Evolutionary conservation across 2,888 invertebrate species (phyloP), one percentile per base, ranked within the genome.

Genomic region (Drosophila basisetae): DNA sequence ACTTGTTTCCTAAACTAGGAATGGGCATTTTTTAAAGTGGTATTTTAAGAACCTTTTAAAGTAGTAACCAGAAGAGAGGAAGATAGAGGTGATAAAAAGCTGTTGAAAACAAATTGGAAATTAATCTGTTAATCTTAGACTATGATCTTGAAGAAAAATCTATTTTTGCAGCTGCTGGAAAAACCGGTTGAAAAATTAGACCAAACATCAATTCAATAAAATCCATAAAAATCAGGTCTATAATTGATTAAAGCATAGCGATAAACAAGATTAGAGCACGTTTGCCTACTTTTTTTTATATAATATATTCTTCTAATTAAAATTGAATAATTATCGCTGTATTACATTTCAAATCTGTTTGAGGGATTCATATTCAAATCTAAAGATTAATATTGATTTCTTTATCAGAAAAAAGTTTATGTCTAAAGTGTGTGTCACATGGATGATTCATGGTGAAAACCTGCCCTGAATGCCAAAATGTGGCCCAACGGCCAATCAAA

Each of bases 371-470:
- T 49, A 52, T 62, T 37, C 35, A 56, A 64, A 56, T 55, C 28
- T 28, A 35, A 30, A 39, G 47, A 56, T 56, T 59, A 43, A 37
- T 58, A 53, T 37, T 39, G 30, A 59, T 28, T 59, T 18, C 35
- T 63, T 53, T 58, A 76, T 72, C 64, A 35, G 35, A 41, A 41
- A 61, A 16, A 58, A 28, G 47, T 16, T 9, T 0, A 2, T 18
- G n/a, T 54, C 49, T 61, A 71, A 72, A 68, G 72, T 72, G 35
- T 76, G 68, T 80, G 67, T 64, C 83, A 72, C 62, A 49, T 11
- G 11, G 2, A 30, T 80, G 83, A 80, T 43, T 80, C 80, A 80
- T 56, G 25, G 61, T 59, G 61, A 67, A 75, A 76, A 76, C 76
- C 66, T 62, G 75, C n/a, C 41, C 68, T 35, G 39, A 65, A 76